Evolutionary conservation across 2,888 invertebrate genomes (phyloP).

Genomic region (Acleris literana): DNA sequence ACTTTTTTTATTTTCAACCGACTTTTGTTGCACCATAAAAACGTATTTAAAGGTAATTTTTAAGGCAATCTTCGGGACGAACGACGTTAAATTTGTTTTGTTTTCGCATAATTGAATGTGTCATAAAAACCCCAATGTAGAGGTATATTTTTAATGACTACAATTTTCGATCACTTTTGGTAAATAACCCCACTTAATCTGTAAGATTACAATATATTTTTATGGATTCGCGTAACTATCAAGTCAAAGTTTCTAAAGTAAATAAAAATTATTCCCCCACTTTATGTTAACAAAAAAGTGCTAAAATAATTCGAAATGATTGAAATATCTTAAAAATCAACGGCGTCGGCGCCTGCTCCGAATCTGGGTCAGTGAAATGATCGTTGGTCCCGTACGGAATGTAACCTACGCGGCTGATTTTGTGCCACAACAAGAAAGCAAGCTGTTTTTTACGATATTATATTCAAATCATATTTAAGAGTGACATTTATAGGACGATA

Average conservation of each 20-base stretch:
- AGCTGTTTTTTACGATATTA: slow-evolving; percentile 60
- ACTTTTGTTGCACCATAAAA: slow-evolving; percentile 6
- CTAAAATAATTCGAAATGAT: slow-evolving; percentile 17
- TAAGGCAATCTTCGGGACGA: background rate
- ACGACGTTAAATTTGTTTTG: background rate
- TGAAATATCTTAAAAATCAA: slow-evolving; percentile 28
- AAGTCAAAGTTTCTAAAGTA: too few species aligned
- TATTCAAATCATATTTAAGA: slow-evolving; percentile 39
- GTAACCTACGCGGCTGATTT: slow-evolving; percentile 76
- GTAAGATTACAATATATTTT: too few species aligned
- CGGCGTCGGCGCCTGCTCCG: slow-evolving; percentile 42
- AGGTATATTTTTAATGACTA: too few species aligned
- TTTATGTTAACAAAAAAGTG: slow-evolving; percentile 4
- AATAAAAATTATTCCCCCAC: too few species aligned
- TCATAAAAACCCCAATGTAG: background rate
- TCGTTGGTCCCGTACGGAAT: slow-evolving; percentile 78
- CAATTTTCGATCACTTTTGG: too few species aligned
- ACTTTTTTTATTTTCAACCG: slow-evolving; percentile 25
- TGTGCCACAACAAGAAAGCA: slow-evolving; percentile 59
- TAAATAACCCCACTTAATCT: too few species aligned
- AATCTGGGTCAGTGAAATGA: slow-evolving; percentile 82
- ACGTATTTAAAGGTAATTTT: slow-evolving; percentile 13
- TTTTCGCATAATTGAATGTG: background rate
- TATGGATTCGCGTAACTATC: too few species aligned
- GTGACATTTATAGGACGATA: slow-evolving; percentile 35